Base-by-base conservation (phyloP, 2,888 invertebrate species). In the Phalera bucephala region DNA sequence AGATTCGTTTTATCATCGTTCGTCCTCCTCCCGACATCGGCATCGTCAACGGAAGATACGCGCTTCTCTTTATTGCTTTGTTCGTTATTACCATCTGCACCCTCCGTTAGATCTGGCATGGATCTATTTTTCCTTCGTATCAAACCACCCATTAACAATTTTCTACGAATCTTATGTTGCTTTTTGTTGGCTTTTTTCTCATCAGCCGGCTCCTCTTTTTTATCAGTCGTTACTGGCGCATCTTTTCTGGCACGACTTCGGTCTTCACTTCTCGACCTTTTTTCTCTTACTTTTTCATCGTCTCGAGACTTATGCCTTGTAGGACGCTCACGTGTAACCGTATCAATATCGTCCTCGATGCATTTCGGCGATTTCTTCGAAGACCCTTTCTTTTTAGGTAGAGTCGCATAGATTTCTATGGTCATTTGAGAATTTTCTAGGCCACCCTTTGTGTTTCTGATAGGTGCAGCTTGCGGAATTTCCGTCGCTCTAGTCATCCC, bases 91-190 rank as follows among this genome's bases (percentile, higher is more conserved):
- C 84, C 92, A 51, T 91, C 91, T 31, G 93, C 94, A 0, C 94
- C 94, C 73, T 97, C 97, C 0, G 97, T 94, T 31, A 97, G 86
- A 84, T 97, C 97, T 0, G 97, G 97, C 96, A 97, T 96, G 36
- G 96, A 96, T 51, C 97, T 91, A 70, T 97, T 97, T 74, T 97
- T 97, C 17, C 97, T 91, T 43, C 95, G 92, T 33, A 97, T 96
- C 33, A 97, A 83, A 1, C 97, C 97, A 8, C 97, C 97, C 96
- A 97, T 97, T 4, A 97, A 72, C 2, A 97, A 77, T 76, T 97
- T 97, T 63, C 97, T 91, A 15, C 97, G 90, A 28, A 97, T 96
- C 83, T 97, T 97, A 67, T 97, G 97, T 70, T 97, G 97, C 55
- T 97, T 97, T 69, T 97, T 97, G 31, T 94, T 94, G 12, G 93